Conservation (phyloP, 1,140 invertebrate genomes). For the Andrena cerasifolii region DNA sequence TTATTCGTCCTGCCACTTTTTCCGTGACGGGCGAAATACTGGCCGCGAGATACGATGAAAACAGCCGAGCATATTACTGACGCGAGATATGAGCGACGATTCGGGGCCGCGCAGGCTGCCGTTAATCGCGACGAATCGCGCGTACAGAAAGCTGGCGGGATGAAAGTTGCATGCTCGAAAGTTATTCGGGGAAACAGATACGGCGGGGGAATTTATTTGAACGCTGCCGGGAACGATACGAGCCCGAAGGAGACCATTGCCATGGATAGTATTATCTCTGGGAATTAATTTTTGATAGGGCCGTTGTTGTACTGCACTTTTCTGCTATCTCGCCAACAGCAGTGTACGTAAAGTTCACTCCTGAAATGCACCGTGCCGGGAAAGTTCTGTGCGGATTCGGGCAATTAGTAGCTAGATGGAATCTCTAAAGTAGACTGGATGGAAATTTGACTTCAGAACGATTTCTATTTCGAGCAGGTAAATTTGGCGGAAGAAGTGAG, state of each 20-base stretch:
- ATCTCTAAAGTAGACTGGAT: too few species aligned
- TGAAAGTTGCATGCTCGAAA: neutral
- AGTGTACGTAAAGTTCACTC: too few species aligned
- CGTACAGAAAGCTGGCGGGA: neutral
- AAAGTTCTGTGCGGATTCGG: too few species aligned
- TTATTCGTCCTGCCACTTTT: constrained; percentile 41
- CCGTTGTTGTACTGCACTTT: neutral
- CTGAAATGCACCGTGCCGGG: too few species aligned
- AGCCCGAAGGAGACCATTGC: neutral
- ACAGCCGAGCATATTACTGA: neutral
- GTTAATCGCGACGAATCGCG: constrained; percentile 11
- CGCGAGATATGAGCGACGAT: constrained; percentile 2
- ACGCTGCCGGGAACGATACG: neutral
- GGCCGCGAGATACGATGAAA: neutral
- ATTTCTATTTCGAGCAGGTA: too few species aligned
- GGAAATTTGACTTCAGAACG: too few species aligned
- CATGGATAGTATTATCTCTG: neutral
- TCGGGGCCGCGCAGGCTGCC: neutral
- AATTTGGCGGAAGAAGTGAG: too few species aligned
- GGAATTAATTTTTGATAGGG: neutral
- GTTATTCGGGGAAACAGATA: constrained; percentile 8
- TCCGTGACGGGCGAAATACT: constrained; percentile 4
- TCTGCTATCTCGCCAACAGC: neutral
- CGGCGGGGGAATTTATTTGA: neutral
- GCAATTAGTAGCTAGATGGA: too few species aligned